phyloP scores from a whole-genome alignment of 2,797 vertebrate genomes.

The Clarias fuscus region DNA sequence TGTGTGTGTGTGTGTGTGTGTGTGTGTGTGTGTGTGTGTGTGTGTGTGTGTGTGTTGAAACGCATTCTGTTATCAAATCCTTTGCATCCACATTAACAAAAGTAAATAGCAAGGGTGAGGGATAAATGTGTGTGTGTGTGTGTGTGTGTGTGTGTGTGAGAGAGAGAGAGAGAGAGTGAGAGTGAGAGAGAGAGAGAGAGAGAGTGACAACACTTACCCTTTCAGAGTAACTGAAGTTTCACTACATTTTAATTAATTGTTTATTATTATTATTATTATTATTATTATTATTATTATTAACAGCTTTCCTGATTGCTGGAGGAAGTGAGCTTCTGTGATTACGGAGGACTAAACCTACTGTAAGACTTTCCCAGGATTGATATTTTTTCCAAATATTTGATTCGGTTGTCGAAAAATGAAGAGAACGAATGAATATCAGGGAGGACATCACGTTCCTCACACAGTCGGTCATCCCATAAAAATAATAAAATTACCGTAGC shows the following conservation, averaged over 20 bases:
- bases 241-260: neutral
- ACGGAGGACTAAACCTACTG: neutral
- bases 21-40: conserved; percentile 17
- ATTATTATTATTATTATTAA: neutral
- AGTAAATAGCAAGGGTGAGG: neutral
- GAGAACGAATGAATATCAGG: neutral
- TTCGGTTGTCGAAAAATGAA: neutral
- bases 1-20: conserved; percentile 3
- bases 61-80: conserved; percentile 8
- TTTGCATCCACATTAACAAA: neutral
- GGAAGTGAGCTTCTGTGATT: neutral
- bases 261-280: too few relatives aligned
- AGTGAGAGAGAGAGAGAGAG: neutral
- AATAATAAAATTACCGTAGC: too few relatives aligned
- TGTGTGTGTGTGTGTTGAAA: conserved; percentile 16
- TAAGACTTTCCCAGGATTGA: neutral
- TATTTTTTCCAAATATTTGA: neutral
- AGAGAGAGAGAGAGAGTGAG: neutral
- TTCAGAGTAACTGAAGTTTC: neutral
- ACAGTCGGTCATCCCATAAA: neutral
- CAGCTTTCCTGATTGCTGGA: neutral
- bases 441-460: neutral
- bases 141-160: neutral
- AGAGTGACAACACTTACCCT: too few relatives aligned
- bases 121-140: neutral